phyloP scores from a whole-genome alignment of 2,113 vertebrate genomes.

The Tachuris rubrigastra region DNA sequence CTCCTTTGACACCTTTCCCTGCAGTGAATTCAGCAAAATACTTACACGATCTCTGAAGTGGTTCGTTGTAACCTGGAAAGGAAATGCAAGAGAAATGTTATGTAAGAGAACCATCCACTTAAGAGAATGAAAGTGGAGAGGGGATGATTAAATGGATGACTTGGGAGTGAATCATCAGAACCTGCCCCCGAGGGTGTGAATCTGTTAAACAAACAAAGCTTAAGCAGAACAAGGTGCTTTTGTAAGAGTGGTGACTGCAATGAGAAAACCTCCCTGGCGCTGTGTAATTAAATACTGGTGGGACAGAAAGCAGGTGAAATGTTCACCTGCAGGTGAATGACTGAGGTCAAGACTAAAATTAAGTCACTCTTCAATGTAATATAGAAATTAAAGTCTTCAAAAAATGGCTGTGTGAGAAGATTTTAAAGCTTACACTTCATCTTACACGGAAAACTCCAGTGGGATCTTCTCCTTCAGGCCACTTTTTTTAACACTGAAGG shows the following conservation, averaged over 20 bases:
- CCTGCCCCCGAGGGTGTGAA: neutral
- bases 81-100: neutral
- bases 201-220: neutral
- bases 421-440: neutral
- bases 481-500: neutral
- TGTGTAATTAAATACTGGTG: neutral
- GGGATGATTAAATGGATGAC: neutral
- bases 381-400: neutral
- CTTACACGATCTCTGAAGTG: neutral
- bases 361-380: neutral
- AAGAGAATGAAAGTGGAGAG: neutral
- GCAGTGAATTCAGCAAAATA: neutral
- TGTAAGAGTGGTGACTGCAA: neutral
- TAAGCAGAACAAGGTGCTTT: neutral
- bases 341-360: neutral
- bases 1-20: neutral
- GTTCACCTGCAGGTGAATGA: neutral
- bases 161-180: slow-evolving; percentile 37
- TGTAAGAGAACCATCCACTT: neutral
- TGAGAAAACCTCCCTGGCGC: neutral
- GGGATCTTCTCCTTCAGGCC: neutral
- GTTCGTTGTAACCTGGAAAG: slow-evolving; percentile 33
- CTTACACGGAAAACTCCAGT: neutral
- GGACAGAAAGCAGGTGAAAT: neutral
- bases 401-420: fast-evolving